Conservation (phyloP, 2,888 invertebrate genomes). For the Nasonovia ribisnigri region DNA sequence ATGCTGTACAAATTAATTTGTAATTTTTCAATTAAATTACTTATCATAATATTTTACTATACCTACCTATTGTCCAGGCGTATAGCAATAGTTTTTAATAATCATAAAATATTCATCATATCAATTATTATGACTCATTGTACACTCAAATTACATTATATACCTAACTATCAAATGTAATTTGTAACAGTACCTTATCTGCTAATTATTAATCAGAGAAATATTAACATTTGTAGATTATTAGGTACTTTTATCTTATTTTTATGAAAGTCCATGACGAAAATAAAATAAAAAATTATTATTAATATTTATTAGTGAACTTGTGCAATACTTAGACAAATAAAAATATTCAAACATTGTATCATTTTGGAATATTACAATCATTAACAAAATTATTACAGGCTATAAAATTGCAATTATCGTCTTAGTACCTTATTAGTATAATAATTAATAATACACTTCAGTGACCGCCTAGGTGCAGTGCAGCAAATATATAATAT, state of each 20-base stretch:
- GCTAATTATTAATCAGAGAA: not conserved
- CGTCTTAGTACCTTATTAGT: not conserved
- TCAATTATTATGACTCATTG: conserved; percentile 11
- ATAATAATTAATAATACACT: not conserved
- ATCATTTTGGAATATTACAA: not conserved
- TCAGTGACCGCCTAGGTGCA: not conserved
- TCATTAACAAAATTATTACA: not conserved
- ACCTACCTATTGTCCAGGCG: not conserved
- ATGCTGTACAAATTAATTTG: not conserved
- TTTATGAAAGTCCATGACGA: not conserved
- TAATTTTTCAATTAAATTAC: not conserved
- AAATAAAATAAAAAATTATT: not conserved
- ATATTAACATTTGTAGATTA: not conserved
- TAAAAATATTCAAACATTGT: not conserved
- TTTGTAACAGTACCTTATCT: not conserved
- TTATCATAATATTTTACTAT: not conserved
- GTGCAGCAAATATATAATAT: not conserved
- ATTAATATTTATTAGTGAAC: not conserved
- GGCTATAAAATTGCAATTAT: not conserved
- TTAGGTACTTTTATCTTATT: not conserved
- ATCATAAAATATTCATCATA: not conserved
- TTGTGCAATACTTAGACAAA: not conserved
- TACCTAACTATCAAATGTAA: not conserved
- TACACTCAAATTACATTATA: not conserved
- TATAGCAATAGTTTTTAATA: not conserved